Percentiles rank a stretch among this genome's conserved stretches.
Evolutionary conservation across 2,888 invertebrate species (phyloP).

Genomic region (Macaria liturata): DNA sequence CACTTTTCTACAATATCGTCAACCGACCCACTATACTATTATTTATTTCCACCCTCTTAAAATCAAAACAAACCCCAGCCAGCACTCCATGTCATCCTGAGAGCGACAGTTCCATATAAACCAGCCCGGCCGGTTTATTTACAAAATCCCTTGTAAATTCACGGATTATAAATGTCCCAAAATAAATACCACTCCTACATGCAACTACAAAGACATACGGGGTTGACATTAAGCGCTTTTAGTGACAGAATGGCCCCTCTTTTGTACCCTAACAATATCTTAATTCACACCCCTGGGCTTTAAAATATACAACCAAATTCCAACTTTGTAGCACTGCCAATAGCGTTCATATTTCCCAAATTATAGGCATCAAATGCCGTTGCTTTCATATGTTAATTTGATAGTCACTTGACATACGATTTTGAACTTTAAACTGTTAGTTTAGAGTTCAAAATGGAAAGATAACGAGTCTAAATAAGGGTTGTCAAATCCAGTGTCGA

Average conservation of each 20-base stretch:
- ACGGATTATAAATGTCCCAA: slow-evolving; percentile 37
- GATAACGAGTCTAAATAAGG: slow-evolving; percentile 51
- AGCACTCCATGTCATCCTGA: slow-evolving; percentile 19
- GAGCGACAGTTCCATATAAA: slow-evolving; percentile 21
- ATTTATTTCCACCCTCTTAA: background rate
- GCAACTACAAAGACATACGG: slow-evolving; percentile 68
- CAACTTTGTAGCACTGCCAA: slow-evolving; percentile 25
- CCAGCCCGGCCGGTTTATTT: slow-evolving; percentile 25
- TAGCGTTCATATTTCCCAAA: slow-evolving; percentile 39
- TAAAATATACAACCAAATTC: slow-evolving; percentile 34
- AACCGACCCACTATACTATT: background rate
- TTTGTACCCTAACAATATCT: slow-evolving; percentile 70
- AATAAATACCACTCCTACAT: slow-evolving; percentile 55
- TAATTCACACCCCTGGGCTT: slow-evolving; percentile 79
- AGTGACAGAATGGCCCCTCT: slow-evolving; percentile 45
- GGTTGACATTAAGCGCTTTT: slow-evolving; percentile 77
- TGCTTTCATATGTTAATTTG: slow-evolving; percentile 67
- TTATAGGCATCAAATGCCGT: slow-evolving; percentile 18
- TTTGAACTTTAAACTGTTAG: slow-evolving; percentile 33
- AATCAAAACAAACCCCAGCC: background rate
- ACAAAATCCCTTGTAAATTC: slow-evolving; percentile 27
- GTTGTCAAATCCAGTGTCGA: slow-evolving; percentile 67
- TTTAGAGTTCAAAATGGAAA: slow-evolving; percentile 40
- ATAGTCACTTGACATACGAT: slow-evolving; percentile 34
- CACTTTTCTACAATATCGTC: too few species aligned